phyloP scores from a whole-genome alignment of 2,888 invertebrate species.

The Andrena bicolor region DNA sequence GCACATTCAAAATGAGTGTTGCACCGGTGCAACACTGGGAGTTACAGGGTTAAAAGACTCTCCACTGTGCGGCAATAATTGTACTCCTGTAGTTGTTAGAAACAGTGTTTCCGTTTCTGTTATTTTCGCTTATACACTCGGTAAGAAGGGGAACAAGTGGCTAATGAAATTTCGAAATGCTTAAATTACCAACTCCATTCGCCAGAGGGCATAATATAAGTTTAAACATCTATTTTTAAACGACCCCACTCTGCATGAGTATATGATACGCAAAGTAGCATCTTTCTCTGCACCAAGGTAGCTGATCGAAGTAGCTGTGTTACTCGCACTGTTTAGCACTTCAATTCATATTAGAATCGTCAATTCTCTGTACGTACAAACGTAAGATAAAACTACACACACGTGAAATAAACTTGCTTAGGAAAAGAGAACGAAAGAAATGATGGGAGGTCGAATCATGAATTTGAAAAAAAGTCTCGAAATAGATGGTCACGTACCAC shows the following conservation, averaged over 20 bases:
- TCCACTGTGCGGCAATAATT: no score
- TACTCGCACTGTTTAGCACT: background rate
- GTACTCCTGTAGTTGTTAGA: no score
- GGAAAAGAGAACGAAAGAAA: background rate
- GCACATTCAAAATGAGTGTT: no score
- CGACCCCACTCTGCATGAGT: conserved; percentile 69
- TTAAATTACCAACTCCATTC: conserved; percentile 66
- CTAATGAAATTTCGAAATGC: conserved; percentile 56
- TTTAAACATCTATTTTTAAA: conserved; percentile 76
- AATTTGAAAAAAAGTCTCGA: conserved; percentile 23
- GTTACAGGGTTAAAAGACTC: no score
- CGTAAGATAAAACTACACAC: background rate
- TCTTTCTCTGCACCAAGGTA: conserved; percentile 65
- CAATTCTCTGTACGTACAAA: background rate
- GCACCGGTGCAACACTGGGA: no score
- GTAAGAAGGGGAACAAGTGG: conserved; percentile 11
- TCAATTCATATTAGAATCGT: no score
- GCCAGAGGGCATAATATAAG: conserved; percentile 74
- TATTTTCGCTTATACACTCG: background rate
- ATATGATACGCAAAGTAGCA: conserved; percentile 64
- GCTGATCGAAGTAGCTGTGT: conserved; percentile 47
- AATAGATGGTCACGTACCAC: conserved; percentile 66
- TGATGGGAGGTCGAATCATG: background rate
- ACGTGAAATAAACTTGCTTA: background rate
- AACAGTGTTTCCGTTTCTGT: background rate